Base-by-base conservation (phyloP, 2,888 invertebrate species). In the Drosophila buzzatii region DNA sequence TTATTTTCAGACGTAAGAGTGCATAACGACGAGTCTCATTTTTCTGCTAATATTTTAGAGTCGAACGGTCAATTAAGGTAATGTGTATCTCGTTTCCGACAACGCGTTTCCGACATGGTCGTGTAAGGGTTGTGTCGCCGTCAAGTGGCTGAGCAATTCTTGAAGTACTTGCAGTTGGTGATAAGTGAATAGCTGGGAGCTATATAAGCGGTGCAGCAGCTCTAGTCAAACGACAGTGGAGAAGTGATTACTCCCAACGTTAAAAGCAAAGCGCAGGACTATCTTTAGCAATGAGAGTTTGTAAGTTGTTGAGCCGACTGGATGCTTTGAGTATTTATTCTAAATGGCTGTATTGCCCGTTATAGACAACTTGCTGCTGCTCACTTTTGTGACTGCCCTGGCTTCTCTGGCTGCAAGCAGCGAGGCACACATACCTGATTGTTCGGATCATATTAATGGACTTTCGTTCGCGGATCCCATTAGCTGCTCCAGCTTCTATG, bases 401-500 rank as follows among this genome's bases (percentile, higher is more conserved):
- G 68, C 76, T n/a, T 55, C 60, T 14, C 35, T 81, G 44, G 49
- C 69, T 35, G 77, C 69, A 41, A 39, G 51, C 45, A 56, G 61
- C 42, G 63, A 81, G 23, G 70, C 73, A 12, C 51, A 70, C 9
- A 51, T 39, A 37, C 81, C 81, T 8, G 82, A 81, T 53, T 81
- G 81, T 23, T 33, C 79, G 16, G 68, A 76, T 2, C 68, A 73
- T 16, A 44, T 79, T 10, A 82, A 76, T 59, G 81, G 81, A 3
- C 65, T 79, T 27, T 70, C 73, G 0, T 72, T 82, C 57, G 62
- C 72, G 39, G 81, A 81, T 61, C 72, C 82, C 23, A 55, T 68
- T 2, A 82, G 81, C 73, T 81, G 81, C 37, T 76, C 82, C 49
- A 72, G 76, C 67, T 81, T 76, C 53, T 81, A 76, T 58, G 66